These are phyloP conservation scores for Dolichomitus sp. DNA, from an alignment of 2,888 invertebrate genomes.

Conservation along the genomic window DNA sequence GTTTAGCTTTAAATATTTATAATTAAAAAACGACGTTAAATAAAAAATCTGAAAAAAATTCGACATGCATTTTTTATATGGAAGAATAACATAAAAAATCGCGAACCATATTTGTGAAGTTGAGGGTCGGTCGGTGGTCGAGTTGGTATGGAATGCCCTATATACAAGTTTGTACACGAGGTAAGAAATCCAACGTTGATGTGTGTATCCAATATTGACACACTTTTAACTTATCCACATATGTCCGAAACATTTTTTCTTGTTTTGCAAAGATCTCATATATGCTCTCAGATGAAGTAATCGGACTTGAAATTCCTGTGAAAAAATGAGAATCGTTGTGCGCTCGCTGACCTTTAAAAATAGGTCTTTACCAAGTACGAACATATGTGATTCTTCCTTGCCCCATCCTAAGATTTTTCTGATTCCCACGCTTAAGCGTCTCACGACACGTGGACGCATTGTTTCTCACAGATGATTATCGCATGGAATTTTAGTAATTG, in stretches of 20 bases:
- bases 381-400: conserved; percentile 27
- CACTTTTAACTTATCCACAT: neutral
- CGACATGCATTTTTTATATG: too few species aligned
- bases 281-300: conserved; percentile 29
- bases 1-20: too few species aligned
- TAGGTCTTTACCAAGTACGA: conserved; percentile 13
- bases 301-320: conserved; percentile 46
- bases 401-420: conserved; percentile 8
- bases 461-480: conserved; percentile 16
- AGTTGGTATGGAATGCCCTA: too few species aligned
- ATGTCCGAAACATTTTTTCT: neutral
- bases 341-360: conserved; percentile 9
- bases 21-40: too few species aligned
- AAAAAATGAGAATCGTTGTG: conserved; percentile 33
- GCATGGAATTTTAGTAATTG: conserved; percentile 28
- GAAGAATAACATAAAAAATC: too few species aligned
- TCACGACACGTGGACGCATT: conserved; percentile 12
- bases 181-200: neutral
- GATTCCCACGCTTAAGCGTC: neutral
- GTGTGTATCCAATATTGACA: neutral
- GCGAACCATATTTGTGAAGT: too few species aligned
- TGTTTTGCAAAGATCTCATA: conserved; percentile 40
- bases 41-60: too few species aligned
- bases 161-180: neutral
- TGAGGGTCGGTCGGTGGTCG: too few species aligned